phyloP scores from a whole-genome alignment of 2,888 invertebrate species.

The Dromius quadrimaculatus region DNA sequence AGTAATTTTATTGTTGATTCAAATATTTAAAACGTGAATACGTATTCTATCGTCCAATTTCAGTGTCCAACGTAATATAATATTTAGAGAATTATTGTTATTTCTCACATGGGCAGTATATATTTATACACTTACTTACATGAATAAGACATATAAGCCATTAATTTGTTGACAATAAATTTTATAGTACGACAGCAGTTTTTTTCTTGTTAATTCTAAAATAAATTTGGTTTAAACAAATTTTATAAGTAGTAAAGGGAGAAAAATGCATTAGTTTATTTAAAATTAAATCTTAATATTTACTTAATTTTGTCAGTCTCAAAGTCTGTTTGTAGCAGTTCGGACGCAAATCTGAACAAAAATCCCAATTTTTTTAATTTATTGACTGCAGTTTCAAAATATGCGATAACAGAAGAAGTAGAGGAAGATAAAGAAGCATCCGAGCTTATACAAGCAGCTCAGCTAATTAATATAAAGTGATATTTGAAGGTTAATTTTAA shows the following conservation, averaged over 20 bases:
- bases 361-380: background rate
- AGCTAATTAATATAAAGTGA: conserved; percentile 22
- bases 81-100: conserved; percentile 45
- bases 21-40: conserved; percentile 31
- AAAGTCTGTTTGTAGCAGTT: conserved; percentile 35
- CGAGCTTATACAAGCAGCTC: conserved; percentile 33
- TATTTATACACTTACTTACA: conserved; percentile 47
- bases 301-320: conserved; percentile 44
- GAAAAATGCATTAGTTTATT: conserved; percentile 8
- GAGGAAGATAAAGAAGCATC: too few relatives aligned
- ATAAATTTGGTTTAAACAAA: conserved; percentile 23
- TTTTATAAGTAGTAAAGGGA: conserved; percentile 11
- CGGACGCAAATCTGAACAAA: conserved; percentile 22
- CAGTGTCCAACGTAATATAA: conserved; percentile 34
- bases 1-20: conserved; percentile 32
- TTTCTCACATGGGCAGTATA: conserved; percentile 50
- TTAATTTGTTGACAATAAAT: conserved; percentile 43
- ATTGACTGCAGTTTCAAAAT: background rate
- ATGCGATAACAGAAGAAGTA: background rate
- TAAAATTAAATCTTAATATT: conserved; percentile 5
- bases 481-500: conserved; percentile 34
- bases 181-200: conserved; percentile 52
- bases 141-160: conserved; percentile 50
- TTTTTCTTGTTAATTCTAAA: conserved; percentile 10
- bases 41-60: conserved; percentile 17